Evolutionary conservation across 2,888 invertebrate genomes (phyloP), one percentile per base, ranked within the genome.

Genomic region (Megalurothrips usitatus): DNA sequence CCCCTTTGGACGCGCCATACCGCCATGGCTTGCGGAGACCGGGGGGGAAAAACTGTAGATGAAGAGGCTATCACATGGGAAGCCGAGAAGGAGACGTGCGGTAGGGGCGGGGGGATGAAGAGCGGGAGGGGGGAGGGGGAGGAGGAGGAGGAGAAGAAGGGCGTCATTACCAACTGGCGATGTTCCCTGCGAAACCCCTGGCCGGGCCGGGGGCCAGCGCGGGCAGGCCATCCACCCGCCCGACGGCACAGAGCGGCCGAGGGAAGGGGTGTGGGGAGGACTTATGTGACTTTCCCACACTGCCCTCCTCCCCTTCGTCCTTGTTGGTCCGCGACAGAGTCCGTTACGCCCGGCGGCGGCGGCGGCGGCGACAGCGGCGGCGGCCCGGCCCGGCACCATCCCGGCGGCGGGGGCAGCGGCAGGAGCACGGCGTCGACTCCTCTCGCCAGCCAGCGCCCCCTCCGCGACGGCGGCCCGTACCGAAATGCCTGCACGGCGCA

Each of bases 251-350:
- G 52, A 52, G 52, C 17, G 52, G 52, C 52, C 52, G 4, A 6
- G 10, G n/a, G 58, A 17, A n/a, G 58, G 58, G 52, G 10, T 3
- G 17, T 4, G n/a, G 58, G 58, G 14, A n/a, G 58, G 58, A 58
- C 58, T 58, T 58, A 58, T 58, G 58, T 58, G 58, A 58, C 58
- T 58, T 58, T 17, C n/a, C n/a, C 34, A 43, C 34, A 43, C 34
- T 43, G 58, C 58, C 58, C 19, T 17, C 17, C 14, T 58, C 58
- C n/a, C 58, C 58, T 58, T 58, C n/a, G 58, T 58, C 58, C 58
- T 58, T 58, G 58, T 58, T 58, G 58, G 58, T 58, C 58, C 58
- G 17, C 58, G 58, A 58, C 58, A 58, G 58, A 58, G 58, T 58
- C 58, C 58, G 58, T 58, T 58, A 10, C 58, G 58, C 58, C 58